phyloP scores from a whole-genome alignment of 2,113 vertebrate genomes.

The Corvus cornix region DNA sequence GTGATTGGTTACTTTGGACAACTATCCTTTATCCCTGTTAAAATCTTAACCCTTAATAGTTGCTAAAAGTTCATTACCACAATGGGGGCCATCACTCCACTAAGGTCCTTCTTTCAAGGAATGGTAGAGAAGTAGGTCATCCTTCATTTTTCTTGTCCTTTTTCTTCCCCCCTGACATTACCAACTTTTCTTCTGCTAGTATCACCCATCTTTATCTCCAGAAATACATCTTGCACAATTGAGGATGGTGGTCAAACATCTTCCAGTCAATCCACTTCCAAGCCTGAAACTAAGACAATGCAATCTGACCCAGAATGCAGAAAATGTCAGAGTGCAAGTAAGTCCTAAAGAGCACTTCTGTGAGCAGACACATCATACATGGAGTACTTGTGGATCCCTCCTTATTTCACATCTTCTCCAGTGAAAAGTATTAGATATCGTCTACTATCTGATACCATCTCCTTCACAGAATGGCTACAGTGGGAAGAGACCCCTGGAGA shows the following conservation, averaged over 20 bases:
- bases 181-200: background rate
- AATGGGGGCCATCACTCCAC: background rate
- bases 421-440: background rate
- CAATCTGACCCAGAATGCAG: background rate
- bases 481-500: background rate
- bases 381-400: background rate
- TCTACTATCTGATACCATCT: background rate
- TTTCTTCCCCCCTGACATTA: fast-evolving
- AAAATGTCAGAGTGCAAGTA: background rate
- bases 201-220: background rate
- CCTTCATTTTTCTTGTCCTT: background rate
- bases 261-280: background rate
- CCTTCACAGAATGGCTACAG: background rate
- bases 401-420: background rate
- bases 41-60: background rate
- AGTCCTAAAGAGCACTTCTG: background rate
- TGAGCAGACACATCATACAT: background rate
- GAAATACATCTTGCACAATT: background rate
- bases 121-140: background rate
- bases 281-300: background rate
- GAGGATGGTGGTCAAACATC: background rate
- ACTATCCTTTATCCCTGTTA: background rate
- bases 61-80: background rate
- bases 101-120: background rate
- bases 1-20: background rate